Base-by-base conservation (phyloP, 1,140 invertebrate genomes). In the Condylostylus longicornis region DNA sequence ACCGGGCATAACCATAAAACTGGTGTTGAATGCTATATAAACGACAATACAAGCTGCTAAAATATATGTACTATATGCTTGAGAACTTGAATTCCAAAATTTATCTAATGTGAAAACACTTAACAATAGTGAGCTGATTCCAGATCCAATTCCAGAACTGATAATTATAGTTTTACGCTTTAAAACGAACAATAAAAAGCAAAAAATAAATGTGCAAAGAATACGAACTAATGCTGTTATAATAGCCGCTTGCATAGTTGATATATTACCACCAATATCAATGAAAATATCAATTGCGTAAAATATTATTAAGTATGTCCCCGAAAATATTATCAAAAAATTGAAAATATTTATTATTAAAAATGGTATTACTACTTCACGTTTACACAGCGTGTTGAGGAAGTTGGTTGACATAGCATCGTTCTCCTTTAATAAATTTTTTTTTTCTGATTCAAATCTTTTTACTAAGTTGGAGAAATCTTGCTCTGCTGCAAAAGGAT, bases 291-390 rank as follows among this genome's bases (percentile, higher is more conserved):
- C 72, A 0, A 80, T 74, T 2, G 76, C 78, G 42, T 81, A 81
- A 53, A 80, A 81, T 32, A 82, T 73, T 21, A 80, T 66, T 2
- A 81, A 62, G 42, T 77, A 82, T 2, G 76, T 79, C 35, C 79
- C 79, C 4, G 75, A 75, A 2, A 77, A 55, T 42, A 78, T 73
- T 51, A 81, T 77, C 27, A 80, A 61, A 35, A 77, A 49, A 45
- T 74, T 78, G 54, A 82, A 81, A 0, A 72, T 52, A 41, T 75
- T 74, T 38, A 81, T 74, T 15, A 82, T 74, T 7, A 77, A 49
- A 18, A 82, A 58, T 0, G 79, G 78, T 46, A 80, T 81, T 1
- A 76, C 45, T 0, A 79, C 71, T n/a, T 69, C 65, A 1, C 70
- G 62, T 41, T 65, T 54, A 2, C 52, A 48, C 7, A 71, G 66